Percentiles rank a stretch among this genome's conserved stretches.
phyloP scores from a whole-genome alignment of 2,888 invertebrate genomes.

The Phorcus lineatus region DNA sequence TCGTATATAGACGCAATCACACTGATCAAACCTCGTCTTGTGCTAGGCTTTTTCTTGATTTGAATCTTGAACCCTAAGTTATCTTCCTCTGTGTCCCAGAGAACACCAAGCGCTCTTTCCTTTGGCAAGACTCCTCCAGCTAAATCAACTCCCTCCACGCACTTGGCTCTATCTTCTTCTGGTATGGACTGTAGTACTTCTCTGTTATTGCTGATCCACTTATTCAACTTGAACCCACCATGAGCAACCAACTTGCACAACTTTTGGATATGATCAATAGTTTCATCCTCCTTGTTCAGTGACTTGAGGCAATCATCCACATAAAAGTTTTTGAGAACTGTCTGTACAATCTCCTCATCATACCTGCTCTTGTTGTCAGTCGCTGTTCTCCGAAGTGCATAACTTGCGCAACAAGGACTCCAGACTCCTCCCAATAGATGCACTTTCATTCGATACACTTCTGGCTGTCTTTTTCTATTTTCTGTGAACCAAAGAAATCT shows the following conservation, averaged over 20 bases:
- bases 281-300: neutral
- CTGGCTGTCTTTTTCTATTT: too few relatives aligned
- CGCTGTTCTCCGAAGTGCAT: constrained; percentile 16
- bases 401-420: constrained; percentile 25
- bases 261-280: neutral
- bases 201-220: too few relatives aligned
- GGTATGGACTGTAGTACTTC: too few relatives aligned
- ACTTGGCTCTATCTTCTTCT: too few relatives aligned
- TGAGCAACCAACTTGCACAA: neutral
- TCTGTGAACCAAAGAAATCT: too few relatives aligned
- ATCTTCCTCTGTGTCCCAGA: constrained; percentile 33
- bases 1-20: neutral
- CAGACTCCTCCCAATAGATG: too few relatives aligned
- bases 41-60: neutral
- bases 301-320: constrained; percentile 33
- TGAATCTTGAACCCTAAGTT: constrained; percentile 29
- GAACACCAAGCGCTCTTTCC: constrained; percentile 38
- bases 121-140: constrained; percentile 21
- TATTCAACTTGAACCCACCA: constrained; percentile 40
- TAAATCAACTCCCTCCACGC: constrained; percentile 18
- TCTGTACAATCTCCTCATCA: neutral
- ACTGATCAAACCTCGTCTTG: neutral
- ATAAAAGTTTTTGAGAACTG: constrained; percentile 29
- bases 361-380: neutral
- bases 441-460: constrained; percentile 26